Evolutionary conservation across 2,797 vertebrate genomes (phyloP).

Genomic region (Psittacula derbiana): DNA sequence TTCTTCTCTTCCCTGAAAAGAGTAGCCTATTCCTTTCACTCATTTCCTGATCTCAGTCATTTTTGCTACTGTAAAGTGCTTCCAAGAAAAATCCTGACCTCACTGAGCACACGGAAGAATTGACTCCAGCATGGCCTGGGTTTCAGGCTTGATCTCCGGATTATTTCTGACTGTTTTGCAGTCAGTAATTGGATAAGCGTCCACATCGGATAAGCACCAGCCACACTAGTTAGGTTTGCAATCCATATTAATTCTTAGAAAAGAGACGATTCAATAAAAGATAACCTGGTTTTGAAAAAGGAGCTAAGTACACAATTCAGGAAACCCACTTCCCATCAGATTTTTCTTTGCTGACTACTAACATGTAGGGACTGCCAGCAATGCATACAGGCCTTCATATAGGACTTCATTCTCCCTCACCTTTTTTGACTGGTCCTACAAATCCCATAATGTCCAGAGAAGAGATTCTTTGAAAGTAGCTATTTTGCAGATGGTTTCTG

Average conservation of each 20-base stretch:
- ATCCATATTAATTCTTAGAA: neutral
- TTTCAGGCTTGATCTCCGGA: neutral
- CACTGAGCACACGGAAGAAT: neutral
- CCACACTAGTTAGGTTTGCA: neutral
- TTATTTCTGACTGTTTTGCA: neutral
- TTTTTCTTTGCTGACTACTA: neutral
- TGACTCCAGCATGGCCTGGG: neutral
- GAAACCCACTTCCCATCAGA: neutral
- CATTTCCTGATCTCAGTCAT: neutral
- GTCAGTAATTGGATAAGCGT: neutral
- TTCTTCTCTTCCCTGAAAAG: neutral
- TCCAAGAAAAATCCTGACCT: neutral
- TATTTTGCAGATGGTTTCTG: neutral
- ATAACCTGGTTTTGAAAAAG: neutral
- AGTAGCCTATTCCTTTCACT: neutral
- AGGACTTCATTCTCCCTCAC: neutral
- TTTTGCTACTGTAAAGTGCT: neutral
- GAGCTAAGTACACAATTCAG: neutral
- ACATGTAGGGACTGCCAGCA: neutral
- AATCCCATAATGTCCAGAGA: neutral
- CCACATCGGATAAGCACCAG: neutral
- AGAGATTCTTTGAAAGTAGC: neutral
- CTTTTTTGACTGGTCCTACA: neutral
- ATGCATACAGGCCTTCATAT: neutral
- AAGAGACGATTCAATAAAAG: neutral